Evolutionary conservation across 2,888 invertebrate species (phyloP).

Genomic region (Oscheius sp.): DNA sequence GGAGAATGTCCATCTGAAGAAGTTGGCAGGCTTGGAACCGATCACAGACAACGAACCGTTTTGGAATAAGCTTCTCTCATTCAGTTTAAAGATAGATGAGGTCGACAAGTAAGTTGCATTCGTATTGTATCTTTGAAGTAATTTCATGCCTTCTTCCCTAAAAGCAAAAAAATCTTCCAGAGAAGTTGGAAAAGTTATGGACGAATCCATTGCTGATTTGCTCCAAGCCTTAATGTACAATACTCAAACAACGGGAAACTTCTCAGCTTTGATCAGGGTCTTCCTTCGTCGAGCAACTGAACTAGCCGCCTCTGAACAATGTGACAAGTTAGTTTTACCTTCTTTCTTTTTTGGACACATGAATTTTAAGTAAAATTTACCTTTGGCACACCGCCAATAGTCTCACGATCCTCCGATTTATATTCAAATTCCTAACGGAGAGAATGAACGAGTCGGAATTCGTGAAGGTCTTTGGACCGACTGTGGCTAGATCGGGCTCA

Average conservation of each 20-base stretch:
- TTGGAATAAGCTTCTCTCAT: constrained; percentile 92
- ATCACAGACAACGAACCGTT: constrained; percentile 87
- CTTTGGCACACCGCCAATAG: constrained; percentile 95
- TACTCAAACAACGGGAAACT: constrained; percentile 87
- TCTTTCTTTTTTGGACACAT: not conserved
- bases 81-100: constrained; percentile 74
- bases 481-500: not conserved
- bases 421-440: constrained; percentile 88
- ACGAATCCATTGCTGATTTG: constrained; percentile 82
- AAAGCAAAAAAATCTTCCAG: constrained; percentile 30
- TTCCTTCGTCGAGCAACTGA: constrained; percentile 85
- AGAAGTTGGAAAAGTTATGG: constrained; percentile 73
- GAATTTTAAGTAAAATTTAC: constrained; percentile 79
- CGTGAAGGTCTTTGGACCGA: constrained; percentile 71
- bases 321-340: constrained; percentile 81
- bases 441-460: constrained; percentile 88
- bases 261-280: constrained; percentile 85
- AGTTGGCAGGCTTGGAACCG: constrained; percentile 75
- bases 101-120: constrained; percentile 54
- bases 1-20: constrained; percentile 59
- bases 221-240: constrained; percentile 80
- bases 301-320: constrained; percentile 84
- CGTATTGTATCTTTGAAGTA: no score
- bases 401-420: constrained; percentile 83
- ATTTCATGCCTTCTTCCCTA: not conserved